These are phyloP conservation scores for Elanoides forficatus DNA, from an alignment of 2,113 vertebrate species.

Conservation along the genomic window DNA sequence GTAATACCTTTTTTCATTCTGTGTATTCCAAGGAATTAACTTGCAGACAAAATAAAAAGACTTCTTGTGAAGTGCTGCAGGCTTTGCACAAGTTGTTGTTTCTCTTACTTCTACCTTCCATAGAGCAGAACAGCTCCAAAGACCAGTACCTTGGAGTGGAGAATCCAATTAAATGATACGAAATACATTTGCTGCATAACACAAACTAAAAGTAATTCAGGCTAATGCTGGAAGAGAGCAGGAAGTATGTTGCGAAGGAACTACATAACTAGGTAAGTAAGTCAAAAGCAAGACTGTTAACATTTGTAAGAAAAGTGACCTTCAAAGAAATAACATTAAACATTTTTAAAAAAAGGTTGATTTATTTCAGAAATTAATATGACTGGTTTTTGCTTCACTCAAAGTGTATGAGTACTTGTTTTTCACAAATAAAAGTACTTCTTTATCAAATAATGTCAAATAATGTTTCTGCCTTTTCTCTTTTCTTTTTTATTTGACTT, in stretches of 20 bases:
- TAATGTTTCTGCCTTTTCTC: neutral
- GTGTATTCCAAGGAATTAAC: neutral
- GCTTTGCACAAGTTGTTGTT: neutral
- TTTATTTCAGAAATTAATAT: neutral
- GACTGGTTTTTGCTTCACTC: neutral
- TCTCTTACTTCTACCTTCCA: neutral
- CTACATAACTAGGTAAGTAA: neutral
- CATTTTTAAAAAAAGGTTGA: accelerated
- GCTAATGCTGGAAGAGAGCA: neutral
- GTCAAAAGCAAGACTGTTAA: neutral
- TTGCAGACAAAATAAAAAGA: neutral
- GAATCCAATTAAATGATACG: neutral
- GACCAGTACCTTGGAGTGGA: neutral
- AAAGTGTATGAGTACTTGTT: neutral
- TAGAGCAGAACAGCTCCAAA: neutral
- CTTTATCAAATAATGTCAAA: neutral
- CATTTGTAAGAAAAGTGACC: neutral
- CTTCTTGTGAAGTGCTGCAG: neutral
- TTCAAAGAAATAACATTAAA: neutral
- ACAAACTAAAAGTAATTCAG: neutral
- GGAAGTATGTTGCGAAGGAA: neutral
- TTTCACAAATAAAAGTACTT: neutral
- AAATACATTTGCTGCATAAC: neutral
- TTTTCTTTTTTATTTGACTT: neutral
- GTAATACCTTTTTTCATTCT: neutral